phyloP scores from a whole-genome alignment of 2,113 vertebrate genomes.

The Isurus oxyrinchus region DNA sequence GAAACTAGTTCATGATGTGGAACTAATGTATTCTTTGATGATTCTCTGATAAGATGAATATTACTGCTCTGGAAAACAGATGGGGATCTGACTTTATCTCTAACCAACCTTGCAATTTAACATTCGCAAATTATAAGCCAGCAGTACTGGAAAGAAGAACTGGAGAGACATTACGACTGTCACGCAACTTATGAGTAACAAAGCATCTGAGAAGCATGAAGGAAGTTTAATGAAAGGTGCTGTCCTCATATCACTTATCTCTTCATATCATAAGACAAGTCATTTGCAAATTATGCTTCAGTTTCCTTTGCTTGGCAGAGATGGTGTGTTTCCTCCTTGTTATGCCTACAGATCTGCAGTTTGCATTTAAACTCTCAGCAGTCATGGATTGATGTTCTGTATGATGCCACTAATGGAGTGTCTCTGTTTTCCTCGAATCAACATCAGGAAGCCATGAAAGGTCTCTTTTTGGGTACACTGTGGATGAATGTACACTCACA shows the following conservation, averaged over 20 bases:
- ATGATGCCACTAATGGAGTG: background rate
- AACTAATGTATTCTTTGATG: background rate
- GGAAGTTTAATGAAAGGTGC: background rate
- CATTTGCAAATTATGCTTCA: background rate
- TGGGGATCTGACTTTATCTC: background rate
- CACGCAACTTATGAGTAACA: background rate
- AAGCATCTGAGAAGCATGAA: background rate
- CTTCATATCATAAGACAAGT: background rate
- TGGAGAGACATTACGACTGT: background rate
- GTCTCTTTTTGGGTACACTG: background rate
- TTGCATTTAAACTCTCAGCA: background rate
- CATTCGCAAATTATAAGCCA: background rate
- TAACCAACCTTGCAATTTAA: background rate
- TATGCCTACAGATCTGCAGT: background rate
- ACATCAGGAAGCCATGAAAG: background rate
- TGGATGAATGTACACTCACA: background rate
- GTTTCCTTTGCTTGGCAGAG: background rate
- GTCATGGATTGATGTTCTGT: background rate
- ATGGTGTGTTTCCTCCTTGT: background rate
- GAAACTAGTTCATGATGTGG: background rate
- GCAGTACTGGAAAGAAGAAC: background rate
- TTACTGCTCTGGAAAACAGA: background rate
- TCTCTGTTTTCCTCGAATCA: background rate
- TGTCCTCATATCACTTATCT: background rate
- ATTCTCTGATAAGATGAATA: background rate